phyloP scores from a whole-genome alignment of 2,888 invertebrate species.

The Cheilosia impressa region DNA sequence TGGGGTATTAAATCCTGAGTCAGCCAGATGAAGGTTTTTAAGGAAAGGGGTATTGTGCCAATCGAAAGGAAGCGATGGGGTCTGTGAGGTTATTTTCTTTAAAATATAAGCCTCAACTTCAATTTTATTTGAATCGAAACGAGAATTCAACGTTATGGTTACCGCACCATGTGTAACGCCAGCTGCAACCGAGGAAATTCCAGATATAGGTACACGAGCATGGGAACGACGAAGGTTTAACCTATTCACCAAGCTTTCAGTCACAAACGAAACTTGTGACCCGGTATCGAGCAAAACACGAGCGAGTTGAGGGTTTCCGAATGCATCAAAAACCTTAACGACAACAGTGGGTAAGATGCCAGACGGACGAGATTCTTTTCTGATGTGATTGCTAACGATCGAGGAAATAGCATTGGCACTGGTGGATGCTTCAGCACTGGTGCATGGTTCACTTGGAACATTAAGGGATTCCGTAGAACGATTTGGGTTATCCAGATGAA shows the following conservation, averaged over 20 bases:
- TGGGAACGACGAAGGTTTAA: not conserved
- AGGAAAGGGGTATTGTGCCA: not conserved
- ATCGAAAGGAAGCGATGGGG: slow-evolving; percentile 1
- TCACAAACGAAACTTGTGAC: too few species aligned
- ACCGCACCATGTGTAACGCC: slow-evolving; percentile 15
- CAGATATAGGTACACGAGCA: slow-evolving; percentile 12
- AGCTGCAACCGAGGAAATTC: slow-evolving; percentile 14
- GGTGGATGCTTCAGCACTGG: too few species aligned
- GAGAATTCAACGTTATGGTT: not conserved
- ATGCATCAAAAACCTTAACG: too few species aligned
- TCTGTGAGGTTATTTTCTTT: slow-evolving; percentile 10
- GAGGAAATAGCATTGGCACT: too few species aligned
- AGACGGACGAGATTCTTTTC: too few species aligned
- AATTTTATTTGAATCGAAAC: slow-evolving; percentile 1
- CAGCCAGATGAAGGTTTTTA: slow-evolving; percentile 4
- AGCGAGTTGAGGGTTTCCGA: too few species aligned
- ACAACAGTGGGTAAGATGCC: too few species aligned
- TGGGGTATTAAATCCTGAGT: slow-evolving; percentile 16
- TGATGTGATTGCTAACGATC: too few species aligned
- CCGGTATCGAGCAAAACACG: too few species aligned
- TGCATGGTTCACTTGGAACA: not conserved
- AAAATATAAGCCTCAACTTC: slow-evolving; percentile 15
- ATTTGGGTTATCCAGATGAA: not conserved
- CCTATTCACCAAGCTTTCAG: not conserved
- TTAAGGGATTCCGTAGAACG: too few species aligned